Evolutionary conservation across 2,797 vertebrate species (phyloP).

Genomic region (Sebastes hubbsi): DNA sequence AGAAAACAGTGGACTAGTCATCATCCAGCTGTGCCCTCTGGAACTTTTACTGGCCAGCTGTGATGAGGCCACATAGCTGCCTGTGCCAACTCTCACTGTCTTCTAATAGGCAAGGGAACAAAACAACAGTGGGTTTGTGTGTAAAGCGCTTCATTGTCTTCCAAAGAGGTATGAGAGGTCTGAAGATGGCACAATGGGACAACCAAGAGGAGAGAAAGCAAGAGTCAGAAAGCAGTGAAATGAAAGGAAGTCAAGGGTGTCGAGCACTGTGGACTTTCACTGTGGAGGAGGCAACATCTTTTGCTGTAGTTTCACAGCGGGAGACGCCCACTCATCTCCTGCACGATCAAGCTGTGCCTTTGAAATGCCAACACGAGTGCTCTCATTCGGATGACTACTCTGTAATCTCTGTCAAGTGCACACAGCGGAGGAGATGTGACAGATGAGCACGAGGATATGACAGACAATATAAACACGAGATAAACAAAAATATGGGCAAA

Average conservation of each 20-base stretch:
- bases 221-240: neutral
- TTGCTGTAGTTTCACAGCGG: conserved; percentile 49
- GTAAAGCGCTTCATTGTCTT: conserved; percentile 44
- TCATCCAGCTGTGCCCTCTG: conserved; percentile 56
- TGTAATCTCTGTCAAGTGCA: conserved; percentile 49
- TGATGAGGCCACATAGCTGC: conserved; percentile 48
- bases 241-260: neutral
- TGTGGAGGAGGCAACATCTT: conserved; percentile 39
- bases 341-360: conserved; percentile 54
- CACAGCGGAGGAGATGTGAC: conserved; percentile 42
- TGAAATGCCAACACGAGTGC: conserved; percentile 32
- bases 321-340: conserved; percentile 65
- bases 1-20: conserved; percentile 58
- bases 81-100: conserved; percentile 48
- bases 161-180: neutral
- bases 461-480: neutral
- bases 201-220: neutral
- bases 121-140: conserved; percentile 26
- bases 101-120: conserved; percentile 31
- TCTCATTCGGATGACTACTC: conserved; percentile 36
- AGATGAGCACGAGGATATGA: conserved; percentile 8
- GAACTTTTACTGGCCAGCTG: conserved; percentile 59
- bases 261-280: neutral
- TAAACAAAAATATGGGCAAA: conserved; percentile 12
- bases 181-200: conserved; percentile 1